phyloP scores from a whole-genome alignment of 2,797 vertebrate genomes.

The Myotis planiceps region DNA sequence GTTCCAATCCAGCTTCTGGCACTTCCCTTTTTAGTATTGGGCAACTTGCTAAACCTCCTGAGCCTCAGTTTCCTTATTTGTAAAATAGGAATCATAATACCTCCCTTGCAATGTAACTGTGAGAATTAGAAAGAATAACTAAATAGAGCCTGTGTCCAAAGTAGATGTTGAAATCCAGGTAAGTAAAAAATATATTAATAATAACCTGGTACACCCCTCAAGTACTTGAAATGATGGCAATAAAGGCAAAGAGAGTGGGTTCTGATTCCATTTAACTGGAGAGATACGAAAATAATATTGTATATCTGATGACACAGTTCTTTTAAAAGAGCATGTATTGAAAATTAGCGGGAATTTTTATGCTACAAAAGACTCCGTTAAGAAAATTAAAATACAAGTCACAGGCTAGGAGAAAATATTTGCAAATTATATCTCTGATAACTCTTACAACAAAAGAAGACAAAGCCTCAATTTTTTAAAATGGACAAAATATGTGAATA shows the following conservation, averaged over 20 bases:
- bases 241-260: background rate
- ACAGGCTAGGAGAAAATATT: background rate
- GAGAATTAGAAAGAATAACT: conserved; percentile 5
- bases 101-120: background rate
- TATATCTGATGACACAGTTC: background rate
- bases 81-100: background rate
- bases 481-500: background rate
- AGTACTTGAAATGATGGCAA: background rate
- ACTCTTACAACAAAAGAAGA: background rate
- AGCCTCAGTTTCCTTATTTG: background rate
- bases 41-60: background rate
- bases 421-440: conserved; percentile 8
- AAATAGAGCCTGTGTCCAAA: background rate
- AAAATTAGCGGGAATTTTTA: background rate
- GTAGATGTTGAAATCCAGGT: background rate
- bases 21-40: background rate
- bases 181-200: background rate
- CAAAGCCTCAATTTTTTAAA: background rate
- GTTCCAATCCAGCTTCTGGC: background rate
- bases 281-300: background rate
- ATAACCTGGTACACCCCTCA: background rate
- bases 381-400: background rate
- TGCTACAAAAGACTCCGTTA: background rate
- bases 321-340: background rate
- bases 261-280: background rate